phyloP scores from a whole-genome alignment of 2,888 invertebrate species.

The Caenorhabditis uteleia region DNA sequence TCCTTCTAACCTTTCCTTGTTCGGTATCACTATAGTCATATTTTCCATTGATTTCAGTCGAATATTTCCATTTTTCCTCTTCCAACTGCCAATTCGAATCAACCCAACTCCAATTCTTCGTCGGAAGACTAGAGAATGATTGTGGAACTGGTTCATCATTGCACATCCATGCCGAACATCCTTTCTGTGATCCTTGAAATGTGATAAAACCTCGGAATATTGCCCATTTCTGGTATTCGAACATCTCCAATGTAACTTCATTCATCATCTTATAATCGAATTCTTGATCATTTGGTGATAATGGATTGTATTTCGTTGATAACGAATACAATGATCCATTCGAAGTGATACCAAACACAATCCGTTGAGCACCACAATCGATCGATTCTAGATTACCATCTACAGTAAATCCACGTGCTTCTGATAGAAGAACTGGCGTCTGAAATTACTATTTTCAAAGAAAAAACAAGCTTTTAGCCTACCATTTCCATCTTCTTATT shows the following conservation, averaged over 20 bases:
- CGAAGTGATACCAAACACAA: slow-evolving; percentile 40
- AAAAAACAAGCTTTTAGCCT: not conserved
- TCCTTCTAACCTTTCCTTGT: slow-evolving; percentile 24
- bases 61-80: slow-evolving; percentile 32
- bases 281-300: slow-evolving; percentile 8
- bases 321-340: slow-evolving; percentile 25
- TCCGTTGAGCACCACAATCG: slow-evolving; percentile 33
- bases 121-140: slow-evolving; percentile 17
- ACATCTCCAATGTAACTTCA: slow-evolving; percentile 18
- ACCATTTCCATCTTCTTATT: slow-evolving; percentile 8
- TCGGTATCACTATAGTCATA: slow-evolving; percentile 6
- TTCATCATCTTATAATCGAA: slow-evolving; percentile 18
- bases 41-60: slow-evolving; percentile 19
- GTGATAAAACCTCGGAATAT: slow-evolving; percentile 43
- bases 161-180: slow-evolving; percentile 39
- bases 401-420: slow-evolving; percentile 16
- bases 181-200: slow-evolving; percentile 26
- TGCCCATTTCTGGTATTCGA: slow-evolving; percentile 40
- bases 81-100: slow-evolving; percentile 25
- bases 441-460: slow-evolving; percentile 3
- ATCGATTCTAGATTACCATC: slow-evolving; percentile 35
- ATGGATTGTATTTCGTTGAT: slow-evolving; percentile 14
- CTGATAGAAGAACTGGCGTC: slow-evolving; percentile 9
- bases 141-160: slow-evolving; percentile 11
- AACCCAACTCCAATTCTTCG: slow-evolving; percentile 25